These are phyloP conservation scores for Stenurella melanura DNA, from an alignment of 2,888 invertebrate genomes.

Conservation along the genomic window DNA sequence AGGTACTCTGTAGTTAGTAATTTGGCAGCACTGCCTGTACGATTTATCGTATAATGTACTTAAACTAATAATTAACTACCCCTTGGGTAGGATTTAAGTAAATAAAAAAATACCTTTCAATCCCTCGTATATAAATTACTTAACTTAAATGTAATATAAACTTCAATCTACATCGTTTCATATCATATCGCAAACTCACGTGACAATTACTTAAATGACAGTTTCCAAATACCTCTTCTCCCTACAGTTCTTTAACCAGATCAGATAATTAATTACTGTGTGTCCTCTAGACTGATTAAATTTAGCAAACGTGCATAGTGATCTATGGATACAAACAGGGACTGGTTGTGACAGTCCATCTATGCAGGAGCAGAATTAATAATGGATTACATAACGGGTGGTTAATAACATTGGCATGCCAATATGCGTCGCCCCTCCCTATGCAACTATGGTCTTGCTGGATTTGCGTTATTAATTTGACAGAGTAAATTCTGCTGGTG, in stretches of 20 bases:
- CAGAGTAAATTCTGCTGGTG: slow-evolving; percentile 36
- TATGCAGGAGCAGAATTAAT: slow-evolving; percentile 52
- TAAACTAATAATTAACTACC: too few species aligned
- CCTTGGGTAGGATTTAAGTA: too few species aligned
- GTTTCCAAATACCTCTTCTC: background rate
- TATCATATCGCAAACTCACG: background rate
- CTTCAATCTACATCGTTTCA: too few species aligned
- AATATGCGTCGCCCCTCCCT: slow-evolving; percentile 21
- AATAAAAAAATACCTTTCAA: too few species aligned
- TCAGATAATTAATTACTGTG: slow-evolving; percentile 30
- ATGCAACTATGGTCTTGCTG: slow-evolving; percentile 25
- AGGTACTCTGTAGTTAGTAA: too few species aligned
- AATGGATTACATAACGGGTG: slow-evolving; percentile 49
- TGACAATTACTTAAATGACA: background rate
- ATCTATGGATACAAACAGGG: slow-evolving; percentile 50
- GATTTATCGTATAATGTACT: too few species aligned
- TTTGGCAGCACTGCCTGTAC: too few species aligned
- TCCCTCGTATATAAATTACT: too few species aligned
- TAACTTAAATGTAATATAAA: too few species aligned
- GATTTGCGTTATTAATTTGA: slow-evolving; percentile 39
- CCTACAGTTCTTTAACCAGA: slow-evolving; percentile 14
- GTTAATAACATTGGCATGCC: slow-evolving; percentile 47
- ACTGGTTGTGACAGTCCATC: slow-evolving; percentile 60
- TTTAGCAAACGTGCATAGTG: slow-evolving; percentile 51
- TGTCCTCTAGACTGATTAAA: slow-evolving; percentile 48